phyloP scores from a whole-genome alignment of 1,140 invertebrate genomes.

The Myzus persicae region DNA sequence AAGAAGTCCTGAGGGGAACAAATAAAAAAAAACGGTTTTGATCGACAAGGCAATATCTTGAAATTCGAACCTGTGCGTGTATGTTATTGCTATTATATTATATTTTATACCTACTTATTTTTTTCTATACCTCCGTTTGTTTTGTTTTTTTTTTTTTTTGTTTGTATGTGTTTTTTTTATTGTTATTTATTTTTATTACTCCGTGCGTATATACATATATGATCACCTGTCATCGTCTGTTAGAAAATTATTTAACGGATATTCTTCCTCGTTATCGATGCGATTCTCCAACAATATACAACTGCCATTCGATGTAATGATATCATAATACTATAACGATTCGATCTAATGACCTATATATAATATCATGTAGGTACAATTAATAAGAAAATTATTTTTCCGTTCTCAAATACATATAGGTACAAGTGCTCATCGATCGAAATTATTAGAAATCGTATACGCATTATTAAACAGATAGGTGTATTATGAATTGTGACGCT shows the following conservation, averaged over 20 bases:
- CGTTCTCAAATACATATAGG: neutral
- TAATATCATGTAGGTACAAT: neutral
- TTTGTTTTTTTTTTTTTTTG: neutral
- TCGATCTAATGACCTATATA: neutral
- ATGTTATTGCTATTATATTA: slow-evolving; percentile 30
- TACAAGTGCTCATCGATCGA: neutral
- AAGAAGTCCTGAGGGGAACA: slow-evolving; percentile 23
- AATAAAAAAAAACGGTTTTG: slow-evolving; percentile 36
- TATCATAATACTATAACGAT: neutral
- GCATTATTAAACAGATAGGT: neutral
- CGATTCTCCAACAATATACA: no score
- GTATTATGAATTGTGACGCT: neutral
- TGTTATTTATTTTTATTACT: slow-evolving; percentile 38
- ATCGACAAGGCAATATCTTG: slow-evolving; percentile 57
- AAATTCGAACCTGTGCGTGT: slow-evolving; percentile 51
- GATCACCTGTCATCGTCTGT: slow-evolving; percentile 42
- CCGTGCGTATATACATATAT: neutral
- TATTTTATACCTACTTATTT: slow-evolving; percentile 19
- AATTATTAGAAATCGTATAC: neutral
- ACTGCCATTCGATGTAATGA: neutral
- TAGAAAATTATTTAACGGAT: slow-evolving; percentile 51
- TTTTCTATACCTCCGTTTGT: slow-evolving; percentile 14
- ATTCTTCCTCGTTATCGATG: slow-evolving; percentile 7
- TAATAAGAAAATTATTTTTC: neutral
- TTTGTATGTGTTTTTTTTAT: neutral